Evolutionary conservation across 1,140 invertebrate species (phyloP).

Genomic region (Drosophila ironensis): DNA sequence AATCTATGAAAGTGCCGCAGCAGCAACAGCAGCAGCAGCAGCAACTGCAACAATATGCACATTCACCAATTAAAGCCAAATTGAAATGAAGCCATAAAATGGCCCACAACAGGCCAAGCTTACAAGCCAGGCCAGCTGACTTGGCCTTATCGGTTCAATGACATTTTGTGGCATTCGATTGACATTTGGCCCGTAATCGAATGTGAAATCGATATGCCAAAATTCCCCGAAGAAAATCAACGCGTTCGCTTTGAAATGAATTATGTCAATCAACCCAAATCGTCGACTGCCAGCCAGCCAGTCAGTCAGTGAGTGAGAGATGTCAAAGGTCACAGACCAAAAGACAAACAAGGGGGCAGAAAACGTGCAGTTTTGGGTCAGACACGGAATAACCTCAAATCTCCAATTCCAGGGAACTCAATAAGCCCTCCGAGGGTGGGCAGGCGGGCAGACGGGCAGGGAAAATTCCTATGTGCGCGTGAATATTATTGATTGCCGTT

Average conservation of each 20-base stretch:
- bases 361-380: constrained; percentile 47
- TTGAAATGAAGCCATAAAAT: constrained; percentile 73
- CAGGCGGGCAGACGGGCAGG: too few species aligned
- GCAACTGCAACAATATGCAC: constrained; percentile 24
- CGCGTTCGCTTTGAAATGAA: constrained; percentile 9
- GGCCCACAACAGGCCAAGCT: constrained; percentile 19
- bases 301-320: too few species aligned
- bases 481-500: constrained; percentile 20
- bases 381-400: constrained; percentile 42
- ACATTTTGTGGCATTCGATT: constrained; percentile 41
- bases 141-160: constrained; percentile 37
- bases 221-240: background rate
- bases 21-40: constrained; percentile 21
- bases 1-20: constrained; percentile 44
- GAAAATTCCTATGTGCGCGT: constrained; percentile 8
- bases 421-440: too few species aligned
- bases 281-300: background rate
- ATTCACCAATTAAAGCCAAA: constrained; percentile 64
- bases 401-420: background rate
- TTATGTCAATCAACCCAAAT: constrained; percentile 38
- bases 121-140: background rate
- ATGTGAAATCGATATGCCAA: constrained; percentile 1
- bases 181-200: constrained; percentile 33
- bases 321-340: constrained; percentile 44
- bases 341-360: constrained; percentile 16